Conservation (phyloP, 1,140 invertebrate species). For the Drosophila nebulosa region DNA sequence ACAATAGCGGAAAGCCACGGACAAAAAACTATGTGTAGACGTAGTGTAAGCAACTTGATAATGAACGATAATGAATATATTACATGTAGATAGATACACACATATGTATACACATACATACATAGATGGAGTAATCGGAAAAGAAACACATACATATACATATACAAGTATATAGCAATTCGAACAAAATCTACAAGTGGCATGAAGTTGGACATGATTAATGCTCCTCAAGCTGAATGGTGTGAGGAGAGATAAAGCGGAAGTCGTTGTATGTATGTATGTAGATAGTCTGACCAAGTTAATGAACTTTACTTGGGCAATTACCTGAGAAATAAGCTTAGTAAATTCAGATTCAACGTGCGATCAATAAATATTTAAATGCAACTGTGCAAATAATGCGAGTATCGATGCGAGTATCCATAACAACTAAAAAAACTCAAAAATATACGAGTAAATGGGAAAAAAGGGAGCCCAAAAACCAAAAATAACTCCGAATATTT, state of each 20-base stretch:
- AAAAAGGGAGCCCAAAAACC: not conserved
- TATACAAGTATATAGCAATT: not conserved
- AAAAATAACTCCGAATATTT: not conserved
- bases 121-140: not conserved
- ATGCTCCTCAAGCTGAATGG: not conserved
- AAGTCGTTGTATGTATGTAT: not conserved
- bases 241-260: not conserved
- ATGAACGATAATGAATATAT: constrained; percentile 11
- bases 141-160: not conserved
- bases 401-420: not conserved
- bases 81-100: not conserved
- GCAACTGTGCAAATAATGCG: not conserved
- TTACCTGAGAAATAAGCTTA: not conserved
- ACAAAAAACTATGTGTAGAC: not conserved
- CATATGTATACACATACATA: not conserved
- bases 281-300: not conserved
- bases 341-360: not conserved
- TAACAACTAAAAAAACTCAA: not conserved
- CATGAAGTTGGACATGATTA: not conserved
- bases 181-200: not conserved
- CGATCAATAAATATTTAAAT: not conserved
- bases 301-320: constrained; percentile 3
- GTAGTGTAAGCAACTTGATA: constrained; percentile 1
- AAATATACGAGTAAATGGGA: no score
- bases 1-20: not conserved